Conservation (phyloP, 1,140 invertebrate genomes). For the Calephelis virginiensis region DNA sequence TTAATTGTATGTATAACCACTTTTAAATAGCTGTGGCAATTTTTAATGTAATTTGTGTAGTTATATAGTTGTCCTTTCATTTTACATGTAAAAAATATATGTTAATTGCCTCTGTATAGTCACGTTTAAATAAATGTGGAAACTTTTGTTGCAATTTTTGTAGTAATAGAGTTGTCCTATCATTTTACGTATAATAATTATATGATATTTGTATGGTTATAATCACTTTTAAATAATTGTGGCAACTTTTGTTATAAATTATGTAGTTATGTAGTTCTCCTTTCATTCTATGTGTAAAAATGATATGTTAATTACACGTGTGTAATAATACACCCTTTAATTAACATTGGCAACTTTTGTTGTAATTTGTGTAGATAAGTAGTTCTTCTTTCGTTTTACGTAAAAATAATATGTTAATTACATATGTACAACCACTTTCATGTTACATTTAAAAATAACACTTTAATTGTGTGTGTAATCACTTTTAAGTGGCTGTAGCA, state of each 20-base stretch:
- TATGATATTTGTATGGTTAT: neutral
- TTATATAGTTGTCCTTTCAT: slow-evolving; percentile 23
- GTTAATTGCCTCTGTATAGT: slow-evolving; percentile 30
- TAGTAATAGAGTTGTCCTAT: slow-evolving; percentile 23
- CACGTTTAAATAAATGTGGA: slow-evolving; percentile 33
- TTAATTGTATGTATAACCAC: neutral
- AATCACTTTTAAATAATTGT: neutral
- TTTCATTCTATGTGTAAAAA: neutral
- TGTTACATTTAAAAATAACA: too few species aligned
- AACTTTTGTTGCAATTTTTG: slow-evolving; percentile 27
- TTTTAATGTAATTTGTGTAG: slow-evolving; percentile 26
- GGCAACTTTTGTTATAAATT: neutral
- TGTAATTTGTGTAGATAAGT: slow-evolving; percentile 23
- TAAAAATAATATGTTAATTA: too few species aligned
- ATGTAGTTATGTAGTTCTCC: slow-evolving; percentile 25
- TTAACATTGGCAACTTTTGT: slow-evolving; percentile 31
- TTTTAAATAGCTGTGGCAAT: slow-evolving; percentile 33
- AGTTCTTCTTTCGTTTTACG: neutral
- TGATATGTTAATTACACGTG: too few species aligned
- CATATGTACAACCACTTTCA: too few species aligned
- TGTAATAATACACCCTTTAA: slow-evolving; percentile 26
- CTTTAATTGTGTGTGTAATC: slow-evolving; percentile 10
- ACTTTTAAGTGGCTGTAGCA: slow-evolving; percentile 34
- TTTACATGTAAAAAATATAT: neutral
- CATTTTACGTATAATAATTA: neutral